Percentiles rank a stretch among this genome's conserved stretches.
These are phyloP conservation scores for Drosophila chauvacae DNA, from an alignment of 1,140 invertebrate genomes.

Conservation along the genomic window DNA sequence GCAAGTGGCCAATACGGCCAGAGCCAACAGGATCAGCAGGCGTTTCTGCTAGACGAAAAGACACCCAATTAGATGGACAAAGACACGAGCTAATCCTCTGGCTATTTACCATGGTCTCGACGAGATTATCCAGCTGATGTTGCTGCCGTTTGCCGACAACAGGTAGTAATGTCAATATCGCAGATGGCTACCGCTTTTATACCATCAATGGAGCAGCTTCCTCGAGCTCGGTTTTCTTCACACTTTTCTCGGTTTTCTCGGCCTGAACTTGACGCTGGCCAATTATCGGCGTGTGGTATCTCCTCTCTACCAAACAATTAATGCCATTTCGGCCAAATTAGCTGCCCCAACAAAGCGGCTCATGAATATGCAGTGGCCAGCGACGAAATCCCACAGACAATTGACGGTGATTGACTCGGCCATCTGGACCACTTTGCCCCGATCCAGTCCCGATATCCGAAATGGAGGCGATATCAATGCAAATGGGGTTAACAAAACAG, in stretches of 20 bases:
- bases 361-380: constrained; percentile 69
- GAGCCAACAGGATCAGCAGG: constrained; percentile 51
- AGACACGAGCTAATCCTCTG: background rate
- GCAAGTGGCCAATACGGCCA: constrained; percentile 35
- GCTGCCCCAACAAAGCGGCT: constrained; percentile 36
- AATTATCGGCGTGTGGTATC: constrained; percentile 67
- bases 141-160: constrained; percentile 63
- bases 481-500: constrained; percentile 61
- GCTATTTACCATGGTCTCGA: constrained; percentile 57
- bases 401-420: constrained; percentile 70
- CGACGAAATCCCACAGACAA: constrained; percentile 57
- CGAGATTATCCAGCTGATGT: constrained; percentile 38
- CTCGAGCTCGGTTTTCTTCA: constrained; percentile 65
- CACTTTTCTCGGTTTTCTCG: constrained; percentile 76
- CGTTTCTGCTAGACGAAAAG: constrained; percentile 38
- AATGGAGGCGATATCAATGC: constrained; percentile 23
- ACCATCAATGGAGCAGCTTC: constrained; percentile 41
- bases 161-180: constrained; percentile 61
- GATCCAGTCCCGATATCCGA: constrained; percentile 11
- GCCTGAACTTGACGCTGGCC: constrained; percentile 60
- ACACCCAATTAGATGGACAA: background rate
- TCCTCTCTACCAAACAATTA: constrained; percentile 50
- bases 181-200: constrained; percentile 62
- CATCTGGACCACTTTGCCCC: constrained; percentile 23
- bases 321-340: constrained; percentile 61